Base-by-base conservation (phyloP, 2,113 vertebrate species). In the Morone chrysops region DNA sequence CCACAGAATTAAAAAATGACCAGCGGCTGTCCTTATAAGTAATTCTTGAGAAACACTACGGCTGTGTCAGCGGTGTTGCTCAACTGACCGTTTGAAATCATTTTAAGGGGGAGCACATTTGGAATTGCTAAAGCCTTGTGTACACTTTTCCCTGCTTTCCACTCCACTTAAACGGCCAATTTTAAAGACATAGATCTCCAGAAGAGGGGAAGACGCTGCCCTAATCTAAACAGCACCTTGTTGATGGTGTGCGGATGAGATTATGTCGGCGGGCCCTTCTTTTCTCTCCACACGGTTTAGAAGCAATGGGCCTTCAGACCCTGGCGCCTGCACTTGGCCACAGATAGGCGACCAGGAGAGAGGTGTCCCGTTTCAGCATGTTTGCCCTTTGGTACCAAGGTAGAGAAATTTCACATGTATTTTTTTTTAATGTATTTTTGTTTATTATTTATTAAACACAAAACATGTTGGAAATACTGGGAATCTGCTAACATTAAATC, bases 211-310 rank as follows among this genome's bases (percentile, higher is more conserved):
- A 80, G 87, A 92, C 80, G 66, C 77, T 80, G 66, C 68, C 59
- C 91, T 93, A 92, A 95, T 95, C 88, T 94, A 94, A 95, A 95
- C 92, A 95, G 80, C 67, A 59, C 75, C 84, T 74, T 94, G 92
- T 90, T 94, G 95, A 94, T 94, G 92, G 94, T 80, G 88, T 94
- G 90, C 92, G 92, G 94, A 95, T 95, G 94, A 93, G 94, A 95
- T 96, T 94, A 91, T 93, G 89, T 91, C 87, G 84, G 88, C 90
- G 86, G 82, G 83, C 84, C 43, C 89, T 84, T 56, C 88, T 92
- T 92, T 92, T 94, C 88, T 94, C 92, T 93, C 85, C 88, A 90
- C 82, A 71, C 88, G 85, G 90, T 92, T 94, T 87, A 89, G 89
- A 80, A 88, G 89, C 86, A 85, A 87, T 83, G 87, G 92, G 92